Percentiles rank a stretch among this genome's conserved stretches.
Evolutionary conservation across 2,888 invertebrate genomes (phyloP).

Genomic region (Oscheius sp.): DNA sequence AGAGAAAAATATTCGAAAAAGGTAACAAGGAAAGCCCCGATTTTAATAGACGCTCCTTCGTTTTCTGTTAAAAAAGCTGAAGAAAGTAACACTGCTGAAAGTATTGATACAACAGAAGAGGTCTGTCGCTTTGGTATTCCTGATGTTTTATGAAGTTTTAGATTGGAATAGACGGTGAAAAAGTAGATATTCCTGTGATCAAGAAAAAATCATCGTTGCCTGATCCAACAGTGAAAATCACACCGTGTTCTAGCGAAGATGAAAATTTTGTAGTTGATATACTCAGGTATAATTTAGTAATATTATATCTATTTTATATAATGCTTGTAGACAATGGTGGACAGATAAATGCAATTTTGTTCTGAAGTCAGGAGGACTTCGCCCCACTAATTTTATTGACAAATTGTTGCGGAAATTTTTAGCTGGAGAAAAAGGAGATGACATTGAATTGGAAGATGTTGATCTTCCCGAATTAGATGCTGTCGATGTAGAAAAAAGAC

Average conservation of each 20-base stretch:
- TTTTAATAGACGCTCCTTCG: conserved; percentile 20
- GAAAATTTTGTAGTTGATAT: background rate
- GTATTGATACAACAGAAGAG: conserved; percentile 4
- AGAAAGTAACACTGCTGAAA: conserved; percentile 22
- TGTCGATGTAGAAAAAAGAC: conserved; percentile 46
- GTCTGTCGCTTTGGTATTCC: background rate
- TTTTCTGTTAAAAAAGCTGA: conserved; percentile 1
- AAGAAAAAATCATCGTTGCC: background rate
- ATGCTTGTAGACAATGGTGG: conserved; percentile 31
- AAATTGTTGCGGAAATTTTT: conserved; percentile 9
- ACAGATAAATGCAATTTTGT: background rate
- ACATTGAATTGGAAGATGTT: conserved; percentile 27
- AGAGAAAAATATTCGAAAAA: conserved; percentile 18
- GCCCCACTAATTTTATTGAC: conserved; percentile 28
- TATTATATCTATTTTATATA: no score
- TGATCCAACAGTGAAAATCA: conserved; percentile 15
- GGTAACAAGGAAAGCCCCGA: background rate
- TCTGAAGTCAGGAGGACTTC: background rate
- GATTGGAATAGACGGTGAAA: conserved; percentile 24
- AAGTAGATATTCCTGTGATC: background rate
- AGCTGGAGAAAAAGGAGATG: conserved; percentile 21
- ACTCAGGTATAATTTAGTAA: background rate
- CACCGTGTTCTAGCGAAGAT: conserved; percentile 11
- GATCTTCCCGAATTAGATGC: conserved; percentile 46
- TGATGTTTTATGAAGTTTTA: background rate